Evolutionary conservation across 2,888 invertebrate species (phyloP).

Genomic region (Lasioglossum marginatum): DNA sequence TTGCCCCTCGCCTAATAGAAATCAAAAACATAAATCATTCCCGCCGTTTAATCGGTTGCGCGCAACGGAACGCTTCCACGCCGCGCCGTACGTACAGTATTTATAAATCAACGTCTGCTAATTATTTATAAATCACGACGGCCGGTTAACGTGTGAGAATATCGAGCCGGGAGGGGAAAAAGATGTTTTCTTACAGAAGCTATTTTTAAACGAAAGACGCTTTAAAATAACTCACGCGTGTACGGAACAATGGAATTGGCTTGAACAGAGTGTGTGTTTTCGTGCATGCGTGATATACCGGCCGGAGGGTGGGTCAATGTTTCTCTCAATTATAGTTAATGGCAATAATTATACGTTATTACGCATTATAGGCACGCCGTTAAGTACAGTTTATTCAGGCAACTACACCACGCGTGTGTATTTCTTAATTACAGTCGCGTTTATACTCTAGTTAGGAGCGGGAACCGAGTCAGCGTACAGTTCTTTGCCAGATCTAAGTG

Average conservation of each 20-base stretch:
- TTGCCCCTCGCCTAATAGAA: constrained; percentile 31
- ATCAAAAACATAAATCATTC: constrained; percentile 39
- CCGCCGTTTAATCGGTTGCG: constrained; percentile 11
- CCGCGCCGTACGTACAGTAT: background rate
- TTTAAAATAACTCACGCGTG: background rate
- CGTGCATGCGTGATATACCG: background rate
- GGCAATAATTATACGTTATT: constrained; percentile 7
- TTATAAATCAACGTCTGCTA: constrained; percentile 8
- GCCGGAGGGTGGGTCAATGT: background rate
- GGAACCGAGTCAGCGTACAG: background rate
- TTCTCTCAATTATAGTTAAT: constrained; percentile 4
- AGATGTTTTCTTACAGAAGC: background rate
- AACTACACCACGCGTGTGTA: background rate
- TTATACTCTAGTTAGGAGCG: background rate
- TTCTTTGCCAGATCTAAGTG: background rate
- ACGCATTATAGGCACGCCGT: background rate
- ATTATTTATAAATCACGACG: background rate
- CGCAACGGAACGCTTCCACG: background rate
- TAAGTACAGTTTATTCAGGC: background rate
- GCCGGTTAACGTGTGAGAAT: background rate
- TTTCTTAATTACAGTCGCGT: constrained; percentile 1
- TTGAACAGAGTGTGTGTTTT: background rate
- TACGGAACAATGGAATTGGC: background rate
- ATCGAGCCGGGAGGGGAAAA: background rate
- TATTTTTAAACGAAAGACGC: background rate